Evolutionary conservation across 2,797 vertebrate species (phyloP).

Genomic region (Jordanella pulchra): DNA sequence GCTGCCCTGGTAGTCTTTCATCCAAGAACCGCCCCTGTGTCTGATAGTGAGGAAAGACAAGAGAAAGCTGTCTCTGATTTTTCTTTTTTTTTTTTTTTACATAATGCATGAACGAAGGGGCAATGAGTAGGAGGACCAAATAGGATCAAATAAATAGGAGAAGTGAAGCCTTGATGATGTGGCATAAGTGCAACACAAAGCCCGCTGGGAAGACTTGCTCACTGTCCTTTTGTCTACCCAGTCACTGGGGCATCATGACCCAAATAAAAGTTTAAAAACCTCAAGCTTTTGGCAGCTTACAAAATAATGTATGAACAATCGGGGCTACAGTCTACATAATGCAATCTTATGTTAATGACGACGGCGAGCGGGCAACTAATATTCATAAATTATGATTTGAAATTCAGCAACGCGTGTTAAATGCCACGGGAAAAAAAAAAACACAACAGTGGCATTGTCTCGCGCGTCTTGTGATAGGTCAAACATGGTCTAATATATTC

Average conservation of each 20-base stretch:
- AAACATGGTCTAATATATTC: slow-evolving; percentile 73
- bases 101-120: slow-evolving; percentile 77
- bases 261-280: slow-evolving; percentile 77
- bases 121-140: slow-evolving; percentile 70
- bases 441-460: slow-evolving; percentile 79
- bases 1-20: not conserved
- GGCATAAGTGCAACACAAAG: slow-evolving; percentile 79
- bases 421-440: slow-evolving; percentile 62
- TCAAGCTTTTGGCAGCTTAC: slow-evolving; percentile 47
- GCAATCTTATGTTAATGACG: slow-evolving; percentile 70
- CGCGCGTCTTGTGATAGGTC: slow-evolving; percentile 74
- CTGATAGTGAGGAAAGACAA: slow-evolving; percentile 68
- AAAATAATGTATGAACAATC: slow-evolving; percentile 68
- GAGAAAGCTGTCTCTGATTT: slow-evolving; percentile 63
- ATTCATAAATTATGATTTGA: slow-evolving; percentile 73
- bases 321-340: slow-evolving; percentile 57
- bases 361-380: slow-evolving; percentile 55
- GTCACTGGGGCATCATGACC: slow-evolving; percentile 75
- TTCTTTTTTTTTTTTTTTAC: slow-evolving; percentile 66
- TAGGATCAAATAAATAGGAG: slow-evolving; percentile 77
- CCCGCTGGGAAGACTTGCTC: slow-evolving; percentile 76
- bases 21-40: not conserved
- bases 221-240: slow-evolving; percentile 77
- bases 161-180: slow-evolving; percentile 79
- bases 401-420: slow-evolving; percentile 76